Evolutionary conservation across 2,797 vertebrate genomes (phyloP).

Genomic region (Benthosema pterotum): DNA sequence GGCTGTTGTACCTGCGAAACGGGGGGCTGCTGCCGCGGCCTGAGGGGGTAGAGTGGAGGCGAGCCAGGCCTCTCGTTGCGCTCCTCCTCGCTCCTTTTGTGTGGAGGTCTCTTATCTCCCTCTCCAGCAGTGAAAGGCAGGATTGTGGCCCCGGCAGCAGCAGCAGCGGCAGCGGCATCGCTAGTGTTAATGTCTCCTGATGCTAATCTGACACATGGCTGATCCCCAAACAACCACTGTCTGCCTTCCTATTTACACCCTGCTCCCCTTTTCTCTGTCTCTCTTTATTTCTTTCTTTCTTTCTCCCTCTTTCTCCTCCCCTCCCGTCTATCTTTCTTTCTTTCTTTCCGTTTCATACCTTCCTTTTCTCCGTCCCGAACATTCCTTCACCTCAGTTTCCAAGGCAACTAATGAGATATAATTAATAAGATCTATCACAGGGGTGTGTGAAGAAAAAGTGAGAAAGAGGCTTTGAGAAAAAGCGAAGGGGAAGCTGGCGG

Average conservation of each 20-base stretch:
- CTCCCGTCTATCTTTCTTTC: no score
- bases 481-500: slow-evolving; percentile 33
- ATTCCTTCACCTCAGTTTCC: slow-evolving; percentile 82
- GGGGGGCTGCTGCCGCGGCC: slow-evolving; percentile 66
- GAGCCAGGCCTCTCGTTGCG: slow-evolving; percentile 66
- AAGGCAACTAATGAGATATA: slow-evolving; percentile 86
- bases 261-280: slow-evolving; percentile 31
- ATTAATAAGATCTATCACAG: slow-evolving; percentile 83
- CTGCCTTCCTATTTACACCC: slow-evolving; percentile 37
- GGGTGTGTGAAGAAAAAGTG: slow-evolving; percentile 69
- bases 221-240: slow-evolving; percentile 77
- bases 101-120: slow-evolving; percentile 72
- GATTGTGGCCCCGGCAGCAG: slow-evolving; percentile 74
- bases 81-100: slow-evolving; percentile 70
- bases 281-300: slow-evolving; percentile 44
- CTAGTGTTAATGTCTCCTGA: slow-evolving; percentile 82
- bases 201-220: slow-evolving; percentile 83
- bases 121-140: slow-evolving; percentile 78
- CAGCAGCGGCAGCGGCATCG: no score
- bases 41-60: slow-evolving; percentile 63
- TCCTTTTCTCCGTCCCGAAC: slow-evolving; percentile 63
- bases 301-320: slow-evolving; percentile 33
- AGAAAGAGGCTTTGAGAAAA: slow-evolving; percentile 68
- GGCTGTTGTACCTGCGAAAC: slow-evolving; percentile 75
- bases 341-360: slow-evolving; percentile 16